phyloP scores from a whole-genome alignment of 2,113 vertebrate species.

The Onychostoma macrolepis region DNA sequence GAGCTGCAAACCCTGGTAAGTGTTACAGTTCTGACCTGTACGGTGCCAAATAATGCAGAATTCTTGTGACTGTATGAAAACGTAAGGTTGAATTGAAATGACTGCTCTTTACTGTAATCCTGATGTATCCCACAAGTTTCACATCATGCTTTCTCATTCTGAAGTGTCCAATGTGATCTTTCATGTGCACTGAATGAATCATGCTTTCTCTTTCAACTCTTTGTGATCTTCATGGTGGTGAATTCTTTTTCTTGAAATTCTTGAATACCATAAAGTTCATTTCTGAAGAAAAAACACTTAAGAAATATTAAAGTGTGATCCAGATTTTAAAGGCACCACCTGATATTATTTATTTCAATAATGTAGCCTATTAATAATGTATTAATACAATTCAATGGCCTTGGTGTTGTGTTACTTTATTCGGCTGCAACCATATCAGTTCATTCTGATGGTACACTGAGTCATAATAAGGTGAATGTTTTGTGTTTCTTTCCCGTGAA shows the following conservation, averaged over 20 bases:
- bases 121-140: too few relatives aligned
- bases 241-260: too few relatives aligned
- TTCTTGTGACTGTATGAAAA: too few relatives aligned
- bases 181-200: too few relatives aligned
- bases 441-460: too few relatives aligned
- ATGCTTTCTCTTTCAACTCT: too few relatives aligned
- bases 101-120: background rate
- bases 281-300: background rate
- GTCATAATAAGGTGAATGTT: too few relatives aligned
- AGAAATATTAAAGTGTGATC: background rate
- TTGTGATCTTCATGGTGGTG: too few relatives aligned
- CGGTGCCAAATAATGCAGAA: too few relatives aligned
- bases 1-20: conserved; percentile 51
- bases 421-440: background rate
- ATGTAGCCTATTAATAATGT: background rate
- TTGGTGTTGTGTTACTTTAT: background rate
- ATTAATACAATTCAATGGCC: background rate
- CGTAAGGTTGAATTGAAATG: background rate
- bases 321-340: background rate
- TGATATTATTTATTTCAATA: background rate
- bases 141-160: background rate
- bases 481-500: too few relatives aligned
- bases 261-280: background rate
- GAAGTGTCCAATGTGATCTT: background rate
- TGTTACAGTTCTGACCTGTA: background rate